These are phyloP conservation scores for Nymphicus hollandicus DNA, from an alignment of 2,113 vertebrate genomes.

Conservation along the genomic window DNA sequence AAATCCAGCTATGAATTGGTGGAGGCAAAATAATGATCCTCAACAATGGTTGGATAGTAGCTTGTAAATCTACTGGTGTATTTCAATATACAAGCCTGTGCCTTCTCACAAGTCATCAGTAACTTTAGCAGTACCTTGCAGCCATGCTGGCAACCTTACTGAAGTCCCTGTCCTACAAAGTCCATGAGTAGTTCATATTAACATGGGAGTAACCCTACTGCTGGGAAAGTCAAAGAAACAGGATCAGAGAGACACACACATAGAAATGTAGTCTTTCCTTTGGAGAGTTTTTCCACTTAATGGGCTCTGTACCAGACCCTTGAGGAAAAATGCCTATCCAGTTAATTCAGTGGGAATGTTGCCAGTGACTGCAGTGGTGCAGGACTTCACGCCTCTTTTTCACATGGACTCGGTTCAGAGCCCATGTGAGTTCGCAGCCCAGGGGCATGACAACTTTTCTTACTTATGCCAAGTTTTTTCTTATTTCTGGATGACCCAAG, in stretches of 20 bases:
- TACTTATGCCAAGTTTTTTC: not conserved
- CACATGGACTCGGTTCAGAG: not conserved
- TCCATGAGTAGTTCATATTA: not conserved
- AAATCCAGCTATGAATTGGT: not conserved
- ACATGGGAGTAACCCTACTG: not conserved
- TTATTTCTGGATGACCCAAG: not conserved
- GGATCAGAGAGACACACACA: not conserved
- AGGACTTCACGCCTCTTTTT: not conserved
- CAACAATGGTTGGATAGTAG: not conserved
- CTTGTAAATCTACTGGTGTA: not conserved
- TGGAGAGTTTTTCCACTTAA: not conserved
- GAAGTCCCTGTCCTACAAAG: not conserved
- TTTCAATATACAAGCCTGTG: not conserved
- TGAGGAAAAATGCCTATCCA: not conserved
- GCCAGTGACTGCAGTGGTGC: not conserved
- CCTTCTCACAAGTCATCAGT: not conserved
- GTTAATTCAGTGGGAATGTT: not conserved
- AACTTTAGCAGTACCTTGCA: not conserved
- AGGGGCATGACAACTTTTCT: not conserved
- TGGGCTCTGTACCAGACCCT: not conserved
- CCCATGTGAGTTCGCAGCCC: not conserved
- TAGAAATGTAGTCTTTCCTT: not conserved
- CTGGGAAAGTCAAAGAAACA: not conserved
- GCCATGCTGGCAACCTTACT: not conserved
- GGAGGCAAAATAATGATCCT: not conserved